Conservation (phyloP, 1,140 invertebrate genomes). For the Drosophila nasuta region DNA sequence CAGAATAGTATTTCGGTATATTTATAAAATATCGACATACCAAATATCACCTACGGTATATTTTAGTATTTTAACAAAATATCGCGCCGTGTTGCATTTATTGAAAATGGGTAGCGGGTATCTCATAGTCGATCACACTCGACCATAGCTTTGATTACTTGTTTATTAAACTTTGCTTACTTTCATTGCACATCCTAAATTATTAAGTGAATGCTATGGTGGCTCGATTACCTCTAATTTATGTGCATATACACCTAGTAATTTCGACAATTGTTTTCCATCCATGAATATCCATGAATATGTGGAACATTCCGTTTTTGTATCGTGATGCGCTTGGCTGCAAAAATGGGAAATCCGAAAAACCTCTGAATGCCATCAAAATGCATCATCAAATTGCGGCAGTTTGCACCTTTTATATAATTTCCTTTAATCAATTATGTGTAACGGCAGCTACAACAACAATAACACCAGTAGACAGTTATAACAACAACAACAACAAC, state of each 20-base stretch:
- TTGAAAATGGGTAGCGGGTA: no score
- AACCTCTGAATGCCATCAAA: conserved; percentile 46
- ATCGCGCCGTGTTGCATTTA: no score
- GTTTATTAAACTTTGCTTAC: background rate
- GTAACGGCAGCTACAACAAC: conserved; percentile 56
- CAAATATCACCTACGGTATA: no score
- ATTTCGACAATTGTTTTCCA: background rate
- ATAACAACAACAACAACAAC: conserved; percentile 29
- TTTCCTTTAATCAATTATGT: conserved; percentile 75
- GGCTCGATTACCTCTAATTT: conserved; percentile 13
- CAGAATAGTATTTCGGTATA: no score
- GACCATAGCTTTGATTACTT: no score
- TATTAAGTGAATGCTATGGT: background rate
- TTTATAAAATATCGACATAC: no score
- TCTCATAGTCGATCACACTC: no score
- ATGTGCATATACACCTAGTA: conserved; percentile 6
- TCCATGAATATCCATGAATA: background rate
- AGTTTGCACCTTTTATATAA: conserved; percentile 75
- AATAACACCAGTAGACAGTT: conserved; percentile 22
- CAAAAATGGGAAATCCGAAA: conserved; percentile 35
- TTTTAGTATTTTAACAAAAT: no score
- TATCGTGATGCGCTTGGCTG: conserved; percentile 5
- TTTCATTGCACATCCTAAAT: background rate
- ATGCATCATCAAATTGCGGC: conserved; percentile 58
- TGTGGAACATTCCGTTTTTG: conserved; percentile 1